Percentiles rank a stretch among this genome's conserved stretches.
Conservation (phyloP, 2,797 vertebrate genomes). For the Sphaeramia orbicularis region DNA sequence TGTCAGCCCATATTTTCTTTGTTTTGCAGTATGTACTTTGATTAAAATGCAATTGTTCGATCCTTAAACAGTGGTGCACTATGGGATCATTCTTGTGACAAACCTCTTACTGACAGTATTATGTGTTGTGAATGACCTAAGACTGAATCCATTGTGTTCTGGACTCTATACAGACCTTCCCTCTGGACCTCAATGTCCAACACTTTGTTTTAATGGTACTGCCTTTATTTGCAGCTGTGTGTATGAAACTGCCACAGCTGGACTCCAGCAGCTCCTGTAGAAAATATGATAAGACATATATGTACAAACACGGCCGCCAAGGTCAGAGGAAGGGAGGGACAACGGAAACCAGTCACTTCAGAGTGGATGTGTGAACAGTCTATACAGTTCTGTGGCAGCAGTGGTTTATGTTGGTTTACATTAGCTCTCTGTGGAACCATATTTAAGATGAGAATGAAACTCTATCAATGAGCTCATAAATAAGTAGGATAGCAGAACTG, state of each 20-base stretch:
- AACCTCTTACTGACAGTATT: constrained; percentile 14
- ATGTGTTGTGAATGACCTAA: constrained; percentile 15
- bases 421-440: constrained; percentile 18
- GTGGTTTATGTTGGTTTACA: neutral
- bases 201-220: constrained; percentile 21
- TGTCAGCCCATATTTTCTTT: neutral
- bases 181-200: constrained; percentile 29
- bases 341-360: constrained; percentile 34
- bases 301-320: constrained; percentile 40
- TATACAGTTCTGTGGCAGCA: constrained; percentile 7
- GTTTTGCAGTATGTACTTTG: neutral
- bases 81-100: constrained; percentile 5
- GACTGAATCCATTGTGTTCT: constrained; percentile 51
- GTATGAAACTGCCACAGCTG: constrained; percentile 45
- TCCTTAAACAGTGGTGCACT: neutral
- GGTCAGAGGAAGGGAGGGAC: constrained; percentile 53
- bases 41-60: neutral
- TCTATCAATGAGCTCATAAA: neutral
- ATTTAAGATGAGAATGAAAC: neutral
- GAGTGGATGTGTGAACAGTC: constrained; percentile 30
- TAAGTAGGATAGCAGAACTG: neutral
- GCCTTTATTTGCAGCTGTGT: constrained; percentile 20
- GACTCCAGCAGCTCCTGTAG: constrained; percentile 25
- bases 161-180: constrained; percentile 19
- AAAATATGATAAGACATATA: constrained; percentile 41